phyloP scores from a whole-genome alignment of 2,113 vertebrate species.

The Dipodomys ordii region DNA sequence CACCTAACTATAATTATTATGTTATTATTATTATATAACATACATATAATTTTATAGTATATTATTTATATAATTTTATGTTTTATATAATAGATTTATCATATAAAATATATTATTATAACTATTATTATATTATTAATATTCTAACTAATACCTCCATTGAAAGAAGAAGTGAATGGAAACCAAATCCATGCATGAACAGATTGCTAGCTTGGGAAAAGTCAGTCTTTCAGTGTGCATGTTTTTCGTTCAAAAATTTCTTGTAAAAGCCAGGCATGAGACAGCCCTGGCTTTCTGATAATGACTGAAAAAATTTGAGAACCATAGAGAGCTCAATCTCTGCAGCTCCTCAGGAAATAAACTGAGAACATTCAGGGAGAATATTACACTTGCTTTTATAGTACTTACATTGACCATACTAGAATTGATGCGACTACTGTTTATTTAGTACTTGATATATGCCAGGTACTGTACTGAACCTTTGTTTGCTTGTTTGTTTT shows the following conservation, averaged over 20 bases:
- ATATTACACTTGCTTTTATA: neutral
- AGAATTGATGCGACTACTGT: neutral
- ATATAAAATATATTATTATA: too few relatives aligned
- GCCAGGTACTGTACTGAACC: neutral
- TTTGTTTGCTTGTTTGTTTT: neutral
- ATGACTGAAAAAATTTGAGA: neutral
- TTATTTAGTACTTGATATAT: neutral
- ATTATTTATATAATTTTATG: too few relatives aligned
- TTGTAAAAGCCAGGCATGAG: neutral
- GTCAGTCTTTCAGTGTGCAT: neutral
- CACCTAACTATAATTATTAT: neutral
- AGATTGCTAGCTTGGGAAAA: neutral
- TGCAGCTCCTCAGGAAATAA: neutral
- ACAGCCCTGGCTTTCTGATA: accelerated
- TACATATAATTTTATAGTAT: too few relatives aligned
- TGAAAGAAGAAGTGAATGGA: neutral
- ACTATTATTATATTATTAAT: too few relatives aligned
- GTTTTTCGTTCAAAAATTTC: neutral
- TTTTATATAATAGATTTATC: too few relatives aligned
- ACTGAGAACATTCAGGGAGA: neutral
- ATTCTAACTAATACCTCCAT: neutral
- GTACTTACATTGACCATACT: neutral
- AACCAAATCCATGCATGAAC: neutral
- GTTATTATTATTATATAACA: too few relatives aligned
- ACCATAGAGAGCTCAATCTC: neutral